phyloP scores from a whole-genome alignment of 2,113 vertebrate species.

The Oceanites oceanicus region DNA sequence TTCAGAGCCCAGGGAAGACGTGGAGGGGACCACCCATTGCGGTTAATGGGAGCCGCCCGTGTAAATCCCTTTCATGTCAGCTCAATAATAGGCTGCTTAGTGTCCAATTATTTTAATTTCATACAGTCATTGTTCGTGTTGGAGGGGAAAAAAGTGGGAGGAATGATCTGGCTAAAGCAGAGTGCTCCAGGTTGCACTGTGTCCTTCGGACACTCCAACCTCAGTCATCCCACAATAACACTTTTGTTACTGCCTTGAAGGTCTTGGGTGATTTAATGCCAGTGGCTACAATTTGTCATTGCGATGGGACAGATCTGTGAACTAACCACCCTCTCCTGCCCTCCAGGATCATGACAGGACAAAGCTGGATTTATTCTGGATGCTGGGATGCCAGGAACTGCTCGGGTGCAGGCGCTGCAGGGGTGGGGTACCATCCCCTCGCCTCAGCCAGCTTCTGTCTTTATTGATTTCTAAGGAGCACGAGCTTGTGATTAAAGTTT shows the following conservation, averaged over 20 bases:
- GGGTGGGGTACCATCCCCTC: rapidly evolving
- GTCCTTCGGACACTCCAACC: background rate
- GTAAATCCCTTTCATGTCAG: background rate
- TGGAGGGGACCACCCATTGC: background rate
- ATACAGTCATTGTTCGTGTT: background rate
- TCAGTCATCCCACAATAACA: background rate
- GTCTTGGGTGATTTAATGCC: background rate
- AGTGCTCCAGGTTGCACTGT: background rate
- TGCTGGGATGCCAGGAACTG: background rate
- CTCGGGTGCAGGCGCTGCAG: background rate
- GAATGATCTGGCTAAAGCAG: background rate
- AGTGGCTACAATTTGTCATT: background rate
- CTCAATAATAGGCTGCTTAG: constrained; percentile 4
- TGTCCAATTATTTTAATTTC: constrained; percentile 5
- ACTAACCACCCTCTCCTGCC: background rate
- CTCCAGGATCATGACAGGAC: background rate
- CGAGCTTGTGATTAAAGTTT: constrained; percentile 13
- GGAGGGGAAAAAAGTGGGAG: background rate
- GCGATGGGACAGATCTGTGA: background rate
- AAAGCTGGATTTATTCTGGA: background rate
- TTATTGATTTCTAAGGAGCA: background rate
- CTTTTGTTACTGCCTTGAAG: background rate
- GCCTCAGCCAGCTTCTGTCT: background rate
- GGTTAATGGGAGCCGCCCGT: background rate
- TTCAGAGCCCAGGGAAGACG: background rate